Percentiles rank a stretch among this genome's conserved stretches.
Evolutionary conservation across 2,113 vertebrate genomes (phyloP).

Genomic region (Thymallus thymallus): DNA sequence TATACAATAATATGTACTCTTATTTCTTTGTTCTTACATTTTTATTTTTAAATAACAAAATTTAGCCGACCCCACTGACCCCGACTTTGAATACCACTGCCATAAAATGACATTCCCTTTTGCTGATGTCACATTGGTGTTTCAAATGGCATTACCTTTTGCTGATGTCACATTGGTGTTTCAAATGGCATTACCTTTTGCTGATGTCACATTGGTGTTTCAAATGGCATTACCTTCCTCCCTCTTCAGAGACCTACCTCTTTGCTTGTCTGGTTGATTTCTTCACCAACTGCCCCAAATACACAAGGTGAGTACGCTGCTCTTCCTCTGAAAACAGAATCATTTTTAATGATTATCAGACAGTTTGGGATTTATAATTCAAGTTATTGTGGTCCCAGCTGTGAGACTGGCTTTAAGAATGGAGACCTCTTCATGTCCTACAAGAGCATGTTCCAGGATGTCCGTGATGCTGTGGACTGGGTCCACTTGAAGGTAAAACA

Average conservation of each 20-base stretch:
- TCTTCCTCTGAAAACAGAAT: not conserved
- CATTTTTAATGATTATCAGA: not conserved
- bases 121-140: too few species aligned
- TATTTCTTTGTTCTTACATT: too few species aligned
- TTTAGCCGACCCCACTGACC: too few species aligned
- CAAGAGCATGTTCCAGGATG: constrained; percentile 99
- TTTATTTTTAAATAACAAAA: too few species aligned
- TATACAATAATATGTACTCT: too few species aligned
- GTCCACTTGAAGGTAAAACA: constrained; percentile 93
- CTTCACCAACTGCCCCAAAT: constrained; percentile 96
- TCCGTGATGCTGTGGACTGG: constrained; percentile 97
- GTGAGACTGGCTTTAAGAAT: constrained; percentile 96
- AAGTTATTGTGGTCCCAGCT: constrained; percentile 74
- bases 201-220: constrained; percentile 1
- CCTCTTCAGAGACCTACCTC: constrained; percentile 90
- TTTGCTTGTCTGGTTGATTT: constrained; percentile 97
- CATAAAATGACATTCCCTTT: too few species aligned
- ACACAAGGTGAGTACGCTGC: constrained; percentile 81
- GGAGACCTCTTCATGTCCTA: constrained; percentile 99
- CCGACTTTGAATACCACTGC: too few species aligned
- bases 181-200: not conserved
- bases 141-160: too few species aligned
- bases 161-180: too few species aligned
- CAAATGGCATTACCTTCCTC: not conserved
- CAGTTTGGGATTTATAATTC: not conserved